Evolutionary conservation across 2,113 vertebrate species (phyloP), one percentile per base, ranked within the genome.

Genomic region (Verasper variegatus): DNA sequence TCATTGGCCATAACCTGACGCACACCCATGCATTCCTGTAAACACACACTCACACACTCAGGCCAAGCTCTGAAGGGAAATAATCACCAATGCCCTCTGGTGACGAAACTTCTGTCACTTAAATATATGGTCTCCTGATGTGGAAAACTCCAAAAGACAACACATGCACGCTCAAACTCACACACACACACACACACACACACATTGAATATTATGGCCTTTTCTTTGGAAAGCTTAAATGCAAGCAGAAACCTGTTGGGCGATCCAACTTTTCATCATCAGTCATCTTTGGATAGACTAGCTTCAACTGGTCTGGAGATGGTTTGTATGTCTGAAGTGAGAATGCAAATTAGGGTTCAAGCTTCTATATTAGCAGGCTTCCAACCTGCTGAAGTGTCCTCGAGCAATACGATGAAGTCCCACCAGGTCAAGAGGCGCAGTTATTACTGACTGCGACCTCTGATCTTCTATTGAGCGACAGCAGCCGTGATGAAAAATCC

Each of bases 191-290:
- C 54, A 54, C 68, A 57, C 69, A 60, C 60, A 61, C 54, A 56
- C 76, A 69, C 64, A 14, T n/a, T 57, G 26, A 69, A 66, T 76
- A 60, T 88, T 68, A 63, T 78, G 56, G 58, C 64, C 40, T 81
- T 74, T 76, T 83, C 77, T 78, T 77, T 59, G 6, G 60, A 88
- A 86, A 83, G 69, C 27, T 47, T 56, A 70, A 79, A 90, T 78
- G 75, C 92, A 93, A 85, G 92, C 90, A 89, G 78, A 66, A 92
- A 93, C 92, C 91, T 92, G 91, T 91, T 87, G 51, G 74, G 80
- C 14, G 5, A 89, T 84, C 73, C 88, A 64, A 82, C 85, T 89
- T 83, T 86, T 76, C 63, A 80, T 90, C 91, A 85, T 91, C 88
- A 81, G 40, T 89, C 83, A 87, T 81, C 85, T 80, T 82, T 68